A percentile compares a stretch with the other conserved stretches of the same genome.
Conservation (phyloP, 2,113 vertebrate genomes). For the Leucoraja erinaceus region DNA sequence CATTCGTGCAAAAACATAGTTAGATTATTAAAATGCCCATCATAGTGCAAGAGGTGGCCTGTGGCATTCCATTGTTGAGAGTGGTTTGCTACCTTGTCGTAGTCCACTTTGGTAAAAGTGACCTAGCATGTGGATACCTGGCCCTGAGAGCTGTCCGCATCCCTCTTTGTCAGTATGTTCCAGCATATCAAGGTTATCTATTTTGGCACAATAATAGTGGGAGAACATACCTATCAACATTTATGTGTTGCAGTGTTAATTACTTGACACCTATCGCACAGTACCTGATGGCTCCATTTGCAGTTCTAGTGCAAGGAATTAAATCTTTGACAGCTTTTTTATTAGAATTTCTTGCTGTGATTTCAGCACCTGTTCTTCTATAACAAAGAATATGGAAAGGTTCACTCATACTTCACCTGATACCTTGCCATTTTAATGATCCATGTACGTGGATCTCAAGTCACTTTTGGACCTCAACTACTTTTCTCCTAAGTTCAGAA, state of each 20-base stretch:
- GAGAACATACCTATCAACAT: slow-evolving; percentile 35
- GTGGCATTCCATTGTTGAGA: too few relatives aligned
- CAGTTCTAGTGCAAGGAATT: slow-evolving; percentile 17
- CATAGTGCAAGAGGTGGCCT: too few relatives aligned
- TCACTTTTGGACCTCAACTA: too few relatives aligned
- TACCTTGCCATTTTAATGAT: neutral
- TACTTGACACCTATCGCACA: slow-evolving; percentile 26
- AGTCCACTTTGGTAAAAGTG: neutral
- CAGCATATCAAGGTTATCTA: neutral
- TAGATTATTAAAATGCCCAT: too few relatives aligned
- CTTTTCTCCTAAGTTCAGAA: too few relatives aligned
- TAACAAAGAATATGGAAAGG: slow-evolving; percentile 13
- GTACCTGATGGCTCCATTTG: slow-evolving; percentile 35
- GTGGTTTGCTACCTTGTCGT: too few relatives aligned
- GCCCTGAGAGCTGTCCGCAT: neutral
- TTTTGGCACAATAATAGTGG: slow-evolving; percentile 10
- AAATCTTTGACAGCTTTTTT: slow-evolving; percentile 36
- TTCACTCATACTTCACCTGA: slow-evolving; percentile 9
- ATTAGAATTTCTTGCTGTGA: slow-evolving; percentile 34
- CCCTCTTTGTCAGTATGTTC: neutral
- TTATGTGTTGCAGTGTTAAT: slow-evolving; percentile 32
- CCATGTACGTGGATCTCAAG: too few relatives aligned
- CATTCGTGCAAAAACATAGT: too few relatives aligned
- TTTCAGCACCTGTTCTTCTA: slow-evolving; percentile 17
- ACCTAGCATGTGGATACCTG: neutral